Conservation (phyloP, 2,113 vertebrate species). For the Alexandromys fortis region DNA sequence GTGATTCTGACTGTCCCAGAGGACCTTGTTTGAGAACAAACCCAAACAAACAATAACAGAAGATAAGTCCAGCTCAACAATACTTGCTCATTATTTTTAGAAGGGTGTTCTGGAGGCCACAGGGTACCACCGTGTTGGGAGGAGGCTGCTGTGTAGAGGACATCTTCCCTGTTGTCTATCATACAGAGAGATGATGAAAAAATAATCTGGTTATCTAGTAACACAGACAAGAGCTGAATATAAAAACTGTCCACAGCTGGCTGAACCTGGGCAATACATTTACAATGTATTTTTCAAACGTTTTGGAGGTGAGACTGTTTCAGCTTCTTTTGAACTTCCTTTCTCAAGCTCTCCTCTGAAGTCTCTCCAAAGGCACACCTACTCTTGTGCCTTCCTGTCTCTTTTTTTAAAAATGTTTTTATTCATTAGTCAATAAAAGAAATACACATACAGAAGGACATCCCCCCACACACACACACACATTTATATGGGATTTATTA, state of each 20-base stretch:
- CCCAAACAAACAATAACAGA: not conserved
- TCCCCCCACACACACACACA: no score
- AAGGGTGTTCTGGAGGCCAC: constrained; percentile 43
- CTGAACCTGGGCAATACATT: constrained; percentile 55
- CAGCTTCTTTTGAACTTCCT: constrained; percentile 44
- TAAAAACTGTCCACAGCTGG: constrained; percentile 56
- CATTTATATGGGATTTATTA: not conserved
- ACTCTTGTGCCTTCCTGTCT: not conserved
- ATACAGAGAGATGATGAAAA: not conserved
- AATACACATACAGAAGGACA: no score
- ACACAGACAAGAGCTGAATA: constrained; percentile 2
- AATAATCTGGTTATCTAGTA: constrained; percentile 38
- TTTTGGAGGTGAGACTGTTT: constrained; percentile 61
- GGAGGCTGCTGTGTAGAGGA: constrained; percentile 30
- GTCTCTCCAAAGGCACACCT: constrained; percentile 65
- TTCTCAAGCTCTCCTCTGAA: constrained; percentile 50
- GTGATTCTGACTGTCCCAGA: not conserved
- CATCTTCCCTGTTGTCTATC: not conserved
- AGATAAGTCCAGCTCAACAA: not conserved
- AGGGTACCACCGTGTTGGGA: not conserved
- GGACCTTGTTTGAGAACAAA: constrained; percentile 11
- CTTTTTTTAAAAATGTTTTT: not conserved
- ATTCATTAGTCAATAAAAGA: no score
- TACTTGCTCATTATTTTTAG: not conserved
- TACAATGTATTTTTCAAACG: constrained; percentile 59